Evolutionary conservation across 1,140 invertebrate species (phyloP), one percentile per base, ranked within the genome.

Genomic region (Zaprionus inermis): DNA sequence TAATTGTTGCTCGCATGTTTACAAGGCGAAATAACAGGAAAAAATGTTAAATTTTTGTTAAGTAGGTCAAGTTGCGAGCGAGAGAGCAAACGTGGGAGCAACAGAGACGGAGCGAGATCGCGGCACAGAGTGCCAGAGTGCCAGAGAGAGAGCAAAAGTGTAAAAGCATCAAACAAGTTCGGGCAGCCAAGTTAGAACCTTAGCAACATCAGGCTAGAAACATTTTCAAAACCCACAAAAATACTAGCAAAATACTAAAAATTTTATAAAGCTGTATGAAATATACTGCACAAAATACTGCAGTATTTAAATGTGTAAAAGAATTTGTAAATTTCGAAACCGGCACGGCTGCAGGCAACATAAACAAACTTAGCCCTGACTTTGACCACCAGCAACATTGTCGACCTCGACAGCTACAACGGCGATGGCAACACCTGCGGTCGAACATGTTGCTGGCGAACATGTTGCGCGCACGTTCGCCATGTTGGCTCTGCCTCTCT

Each of bases 41-140:
- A 91, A 91, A 91, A 81, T 79, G 79, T 85, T 90, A 85, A 82
- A 88, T 77, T 91, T 90, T 86, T 89, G 70, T 89, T 88, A 88
- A 88, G 84, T 91, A 91, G 90, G 90, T 91, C 90, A 91, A 85
- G 90, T 90, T 91, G 90, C 76, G 63, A 63, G 54, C 59, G 18
- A 18, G 58, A 63, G 52, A 60, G 36, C 18, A 46, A 22, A 18
- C 16, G 1, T 32, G 52, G 64, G n/a, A 44, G 65, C 16, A 32
- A 46, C 9, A 67, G 66, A 72, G 59, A 72, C 56, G 44, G 36
- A 32, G n/a, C 11, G 16, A 34, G 32, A 59, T 28, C 6, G 56
- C 24, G 24, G 24, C 24, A 63, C 32, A 55, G 49, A 60, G 57
- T 60, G 41, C 36, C 24, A 14, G 38, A 44, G 57, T 41, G 55